These are phyloP conservation scores for Erythrocercus mccallii DNA, from an alignment of 2,113 vertebrate species.

Conservation along the genomic window DNA sequence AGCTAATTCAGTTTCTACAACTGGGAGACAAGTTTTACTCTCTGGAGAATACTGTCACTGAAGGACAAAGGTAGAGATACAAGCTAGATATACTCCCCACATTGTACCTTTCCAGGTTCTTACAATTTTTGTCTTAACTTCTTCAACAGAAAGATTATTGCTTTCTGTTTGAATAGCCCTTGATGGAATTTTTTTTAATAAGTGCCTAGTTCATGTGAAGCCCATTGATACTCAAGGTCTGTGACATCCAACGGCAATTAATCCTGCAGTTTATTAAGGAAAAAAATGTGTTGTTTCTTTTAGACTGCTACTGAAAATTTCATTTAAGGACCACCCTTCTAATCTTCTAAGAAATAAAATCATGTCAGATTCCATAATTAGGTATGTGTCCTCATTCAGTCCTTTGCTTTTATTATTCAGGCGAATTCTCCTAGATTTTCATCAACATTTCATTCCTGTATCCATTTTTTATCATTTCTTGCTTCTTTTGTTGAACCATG, in stretches of 20 bases:
- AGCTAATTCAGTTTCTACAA: background rate
- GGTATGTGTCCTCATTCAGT: background rate
- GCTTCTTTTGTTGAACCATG: background rate
- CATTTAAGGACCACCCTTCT: background rate
- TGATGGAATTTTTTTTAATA: background rate
- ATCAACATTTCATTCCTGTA: background rate
- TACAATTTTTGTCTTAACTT: background rate
- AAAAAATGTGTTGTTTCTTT: background rate
- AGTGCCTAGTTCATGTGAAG: background rate
- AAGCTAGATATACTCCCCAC: background rate
- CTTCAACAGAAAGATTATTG: background rate
- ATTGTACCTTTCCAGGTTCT: background rate
- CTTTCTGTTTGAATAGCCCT: background rate
- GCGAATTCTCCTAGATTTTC: background rate
- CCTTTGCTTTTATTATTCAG: background rate
- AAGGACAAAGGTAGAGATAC: background rate
- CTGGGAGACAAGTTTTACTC: background rate
- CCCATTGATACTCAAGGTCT: background rate
- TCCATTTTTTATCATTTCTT: background rate
- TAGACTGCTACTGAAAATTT: background rate
- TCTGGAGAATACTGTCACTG: background rate
- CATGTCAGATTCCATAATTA: background rate
- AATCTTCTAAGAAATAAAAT: background rate
- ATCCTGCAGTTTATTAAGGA: background rate
- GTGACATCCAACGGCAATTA: background rate